Percentiles rank a stretch among this genome's conserved stretches.
Conservation (phyloP, 2,797 vertebrate genomes). For the Fistularia tabacaria region DNA sequence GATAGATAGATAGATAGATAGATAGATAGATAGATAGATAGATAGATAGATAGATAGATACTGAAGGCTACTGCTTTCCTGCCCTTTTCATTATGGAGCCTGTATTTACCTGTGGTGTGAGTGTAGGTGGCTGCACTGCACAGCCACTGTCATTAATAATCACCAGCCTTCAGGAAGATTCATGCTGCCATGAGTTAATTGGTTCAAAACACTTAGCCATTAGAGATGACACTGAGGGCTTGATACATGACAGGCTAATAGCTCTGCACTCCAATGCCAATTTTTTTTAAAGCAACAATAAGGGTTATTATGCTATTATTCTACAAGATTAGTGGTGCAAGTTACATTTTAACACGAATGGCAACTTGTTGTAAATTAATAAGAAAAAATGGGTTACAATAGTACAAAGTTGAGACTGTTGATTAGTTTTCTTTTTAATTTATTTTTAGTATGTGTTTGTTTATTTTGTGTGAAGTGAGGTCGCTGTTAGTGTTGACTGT, state of each 20-base stretch:
- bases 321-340: slow-evolving; percentile 32
- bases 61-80: slow-evolving; percentile 44
- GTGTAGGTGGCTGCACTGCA: slow-evolving; percentile 55
- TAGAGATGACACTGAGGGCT: slow-evolving; percentile 45
- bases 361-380: slow-evolving; percentile 19
- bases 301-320: slow-evolving; percentile 35
- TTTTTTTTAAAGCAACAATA: slow-evolving; percentile 29
- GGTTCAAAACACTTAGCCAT: slow-evolving; percentile 60
- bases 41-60: background rate
- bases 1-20: too few species aligned
- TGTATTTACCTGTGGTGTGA: slow-evolving; percentile 53
- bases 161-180: slow-evolving; percentile 59
- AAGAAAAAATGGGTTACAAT: slow-evolving; percentile 9
- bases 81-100: slow-evolving; percentile 35
- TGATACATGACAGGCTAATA: slow-evolving; percentile 52
- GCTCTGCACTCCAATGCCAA: slow-evolving; percentile 24
- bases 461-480: slow-evolving; percentile 7
- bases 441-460: slow-evolving; percentile 9
- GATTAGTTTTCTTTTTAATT: background rate
- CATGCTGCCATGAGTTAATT: slow-evolving; percentile 45
- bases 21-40: too few species aligned
- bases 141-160: slow-evolving; percentile 64
- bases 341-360: slow-evolving; percentile 17
- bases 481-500: too few species aligned
- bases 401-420: slow-evolving; percentile 7